A percentile compares a stretch with the other conserved stretches of the same genome.
Conservation (phyloP, 2,888 invertebrate genomes). For the Zhengitettix transpicula region DNA sequence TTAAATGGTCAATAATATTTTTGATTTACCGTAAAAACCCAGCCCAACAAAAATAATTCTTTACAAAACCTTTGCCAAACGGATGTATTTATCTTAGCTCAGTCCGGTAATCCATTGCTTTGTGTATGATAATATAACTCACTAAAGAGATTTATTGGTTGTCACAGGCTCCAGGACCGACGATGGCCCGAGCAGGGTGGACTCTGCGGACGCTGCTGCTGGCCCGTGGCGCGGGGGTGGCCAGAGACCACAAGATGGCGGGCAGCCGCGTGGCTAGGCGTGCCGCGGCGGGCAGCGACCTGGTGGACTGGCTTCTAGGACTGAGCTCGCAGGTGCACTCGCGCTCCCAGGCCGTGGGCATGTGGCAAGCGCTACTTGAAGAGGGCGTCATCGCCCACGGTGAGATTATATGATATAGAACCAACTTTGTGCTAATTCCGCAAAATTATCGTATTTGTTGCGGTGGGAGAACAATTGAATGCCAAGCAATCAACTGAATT, state of each 20-base stretch:
- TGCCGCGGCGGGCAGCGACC: constrained; percentile 61
- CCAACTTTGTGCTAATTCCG: neutral
- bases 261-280: constrained; percentile 41
- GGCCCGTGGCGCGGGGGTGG: constrained; percentile 39
- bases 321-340: constrained; percentile 43
- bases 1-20: no score
- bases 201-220: constrained; percentile 49
- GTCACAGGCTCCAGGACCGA: constrained; percentile 40
- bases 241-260: constrained; percentile 45
- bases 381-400: constrained; percentile 45
- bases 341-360: constrained; percentile 54
- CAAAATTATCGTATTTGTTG: no score
- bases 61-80: no score
- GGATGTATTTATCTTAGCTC: no score
- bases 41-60: no score
- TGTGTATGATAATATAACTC: no score
- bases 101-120: no score
- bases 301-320: constrained; percentile 63
- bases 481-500: no score
- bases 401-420: neutral
- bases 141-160: neutral
- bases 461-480: no score
- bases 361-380: constrained; percentile 71
- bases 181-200: constrained; percentile 50
- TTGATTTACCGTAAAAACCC: no score